Evolutionary conservation across 2,113 vertebrate genomes (phyloP).

Genomic region (Pedionomus torquatus): DNA sequence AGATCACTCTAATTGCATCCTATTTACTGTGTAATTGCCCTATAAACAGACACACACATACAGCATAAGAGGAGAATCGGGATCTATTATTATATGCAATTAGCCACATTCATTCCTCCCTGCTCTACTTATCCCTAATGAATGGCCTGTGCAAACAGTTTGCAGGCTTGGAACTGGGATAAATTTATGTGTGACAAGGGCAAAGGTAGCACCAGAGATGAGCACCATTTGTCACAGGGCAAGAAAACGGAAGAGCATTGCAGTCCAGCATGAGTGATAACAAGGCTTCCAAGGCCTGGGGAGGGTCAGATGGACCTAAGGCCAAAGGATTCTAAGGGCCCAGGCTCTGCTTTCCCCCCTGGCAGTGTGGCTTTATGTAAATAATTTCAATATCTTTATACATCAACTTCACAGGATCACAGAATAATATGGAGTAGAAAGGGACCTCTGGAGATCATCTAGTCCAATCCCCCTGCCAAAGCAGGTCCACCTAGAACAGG

Average conservation of each 20-base stretch:
- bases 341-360: neutral
- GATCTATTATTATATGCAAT: conserved; percentile 64
- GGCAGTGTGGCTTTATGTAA: neutral
- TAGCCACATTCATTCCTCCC: conserved; percentile 60
- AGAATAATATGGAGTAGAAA: too few relatives aligned
- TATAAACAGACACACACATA: conserved; percentile 64
- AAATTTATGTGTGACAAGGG: neutral
- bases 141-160: conserved; percentile 57
- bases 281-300: neutral
- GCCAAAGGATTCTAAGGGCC: neutral
- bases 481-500: too few relatives aligned
- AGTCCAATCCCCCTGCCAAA: too few relatives aligned
- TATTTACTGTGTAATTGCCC: conserved; percentile 62
- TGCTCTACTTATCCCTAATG: conserved; percentile 61
- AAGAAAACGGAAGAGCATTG: neutral
- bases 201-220: neutral
- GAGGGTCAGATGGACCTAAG: neutral
- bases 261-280: neutral
- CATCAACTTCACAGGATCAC: neutral
- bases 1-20: conserved; percentile 58
- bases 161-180: conserved; percentile 12
- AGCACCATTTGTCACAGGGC: neutral
- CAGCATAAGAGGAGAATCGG: conserved; percentile 48
- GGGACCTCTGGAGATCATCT: too few relatives aligned
- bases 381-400: neutral